phyloP scores from a whole-genome alignment of 2,797 vertebrate species.

The Cirrhinus mrigala region DNA sequence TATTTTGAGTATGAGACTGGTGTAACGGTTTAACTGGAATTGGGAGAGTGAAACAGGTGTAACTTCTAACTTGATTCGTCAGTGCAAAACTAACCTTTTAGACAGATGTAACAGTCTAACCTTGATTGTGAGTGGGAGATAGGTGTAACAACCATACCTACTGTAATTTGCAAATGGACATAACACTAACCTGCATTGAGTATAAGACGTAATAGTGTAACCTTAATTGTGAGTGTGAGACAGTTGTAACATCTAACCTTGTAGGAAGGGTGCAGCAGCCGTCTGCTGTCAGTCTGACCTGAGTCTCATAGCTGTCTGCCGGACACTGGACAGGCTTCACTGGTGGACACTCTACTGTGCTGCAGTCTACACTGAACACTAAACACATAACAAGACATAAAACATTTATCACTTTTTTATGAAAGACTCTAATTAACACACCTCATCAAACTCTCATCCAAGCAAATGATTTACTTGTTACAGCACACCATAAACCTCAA shows the following conservation, averaged over 20 bases:
- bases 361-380: slow-evolving; percentile 93
- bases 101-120: background rate
- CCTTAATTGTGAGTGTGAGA: background rate
- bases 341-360: slow-evolving; percentile 88
- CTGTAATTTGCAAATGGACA: background rate
- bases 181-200: background rate
- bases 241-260: slow-evolving; percentile 73
- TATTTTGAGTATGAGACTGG: background rate
- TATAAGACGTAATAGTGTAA: background rate
- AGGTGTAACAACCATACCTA: background rate
- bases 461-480: slow-evolving; percentile 39
- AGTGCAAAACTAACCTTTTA: background rate
- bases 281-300: slow-evolving; percentile 88
- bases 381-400: slow-evolving; percentile 42
- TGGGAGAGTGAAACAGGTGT: background rate
- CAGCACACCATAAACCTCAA: slow-evolving; percentile 10
- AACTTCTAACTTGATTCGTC: background rate
- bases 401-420: slow-evolving; percentile 35
- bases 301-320: slow-evolving; percentile 88
- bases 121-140: background rate
- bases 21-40: background rate
- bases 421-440: slow-evolving; percentile 30
- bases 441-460: slow-evolving; percentile 38
- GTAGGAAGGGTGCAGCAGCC: slow-evolving; percentile 90
- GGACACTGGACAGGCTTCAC: slow-evolving; percentile 87